phyloP scores from a whole-genome alignment of 2,797 vertebrate species.

The Nyctibius grandis region DNA sequence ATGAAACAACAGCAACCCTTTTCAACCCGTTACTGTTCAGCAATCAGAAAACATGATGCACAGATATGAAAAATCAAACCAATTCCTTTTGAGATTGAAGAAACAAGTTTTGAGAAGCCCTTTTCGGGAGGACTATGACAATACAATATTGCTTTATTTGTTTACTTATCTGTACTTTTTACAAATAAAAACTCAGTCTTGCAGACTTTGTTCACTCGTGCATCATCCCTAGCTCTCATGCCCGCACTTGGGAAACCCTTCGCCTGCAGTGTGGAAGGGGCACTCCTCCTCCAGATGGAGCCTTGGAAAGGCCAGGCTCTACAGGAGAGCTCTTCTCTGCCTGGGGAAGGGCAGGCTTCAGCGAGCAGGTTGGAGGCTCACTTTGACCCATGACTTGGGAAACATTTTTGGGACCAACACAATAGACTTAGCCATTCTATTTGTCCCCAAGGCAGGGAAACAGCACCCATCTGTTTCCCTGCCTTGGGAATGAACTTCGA shows the following conservation, averaged over 20 bases:
- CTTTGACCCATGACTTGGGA: background rate
- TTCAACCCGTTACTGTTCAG: background rate
- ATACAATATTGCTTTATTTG: background rate
- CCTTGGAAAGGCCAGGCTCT: background rate
- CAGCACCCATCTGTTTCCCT: background rate
- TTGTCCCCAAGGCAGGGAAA: background rate
- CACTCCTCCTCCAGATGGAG: background rate
- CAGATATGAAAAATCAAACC: background rate
- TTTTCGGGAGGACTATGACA: background rate
- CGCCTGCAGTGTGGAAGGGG: accelerated
- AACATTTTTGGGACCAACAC: background rate
- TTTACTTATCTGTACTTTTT: background rate
- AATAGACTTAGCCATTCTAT: background rate
- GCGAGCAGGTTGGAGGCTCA: background rate
- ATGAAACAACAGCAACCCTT: background rate
- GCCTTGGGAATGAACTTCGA: background rate
- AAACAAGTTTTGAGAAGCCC: background rate
- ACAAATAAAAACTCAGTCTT: background rate
- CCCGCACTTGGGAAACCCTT: background rate
- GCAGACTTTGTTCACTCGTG: background rate
- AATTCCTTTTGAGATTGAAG: background rate
- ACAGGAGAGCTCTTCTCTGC: background rate
- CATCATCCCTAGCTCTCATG: background rate
- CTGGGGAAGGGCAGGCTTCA: background rate
- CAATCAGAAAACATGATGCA: background rate